Evolutionary conservation across 1,140 invertebrate genomes (phyloP), one percentile per base, ranked within the genome.

Genomic region (Drosophila pectinifera): DNA sequence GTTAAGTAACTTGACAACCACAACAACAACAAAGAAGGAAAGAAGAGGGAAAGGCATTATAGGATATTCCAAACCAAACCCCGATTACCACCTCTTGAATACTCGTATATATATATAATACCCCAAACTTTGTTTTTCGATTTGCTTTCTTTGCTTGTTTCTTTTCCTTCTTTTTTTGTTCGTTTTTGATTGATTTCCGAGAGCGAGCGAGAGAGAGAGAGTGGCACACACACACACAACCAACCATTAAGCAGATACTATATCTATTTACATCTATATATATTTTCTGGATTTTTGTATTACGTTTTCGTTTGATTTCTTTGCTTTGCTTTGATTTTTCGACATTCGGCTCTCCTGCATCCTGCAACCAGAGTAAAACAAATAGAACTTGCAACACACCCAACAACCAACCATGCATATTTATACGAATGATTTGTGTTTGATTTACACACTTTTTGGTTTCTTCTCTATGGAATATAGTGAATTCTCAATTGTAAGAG

Each of bases 261-360:
- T 48, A 43, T 61, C 26, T 34, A 65, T 24, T 20, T 36, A 53
- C 43, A 68, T 56, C 10, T 28, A 22, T 26, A 42, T 73, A 43
- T 49, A 45, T 53, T 62, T 72, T 72, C 59, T 57, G 45, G 51
- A 75, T 67, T 83, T 48, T 34, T 49, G 73, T 74, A 82, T 85
- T 85, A 57, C 22, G 74, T 53, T 53, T 51, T 53, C 49, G 49
- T 53, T 36, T 53, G 49, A 53, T 53, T 53, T 53, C 49, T 53
- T 53, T 53, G 49, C 31, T 53, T 53, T 53, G 49, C 49, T 86
- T 74, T 85, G 83, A 79, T 86, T 86, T 86, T 41, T 64, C 61
- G 45, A 45, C 43, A 48, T 46, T 58, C 72, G 55, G 46, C 26
- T 67, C 20, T 67, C 63, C 51, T 77, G 63, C 64, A 70, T 78